Evolutionary conservation across 2,888 invertebrate species (phyloP).

Genomic region (Limenitis camilla): DNA sequence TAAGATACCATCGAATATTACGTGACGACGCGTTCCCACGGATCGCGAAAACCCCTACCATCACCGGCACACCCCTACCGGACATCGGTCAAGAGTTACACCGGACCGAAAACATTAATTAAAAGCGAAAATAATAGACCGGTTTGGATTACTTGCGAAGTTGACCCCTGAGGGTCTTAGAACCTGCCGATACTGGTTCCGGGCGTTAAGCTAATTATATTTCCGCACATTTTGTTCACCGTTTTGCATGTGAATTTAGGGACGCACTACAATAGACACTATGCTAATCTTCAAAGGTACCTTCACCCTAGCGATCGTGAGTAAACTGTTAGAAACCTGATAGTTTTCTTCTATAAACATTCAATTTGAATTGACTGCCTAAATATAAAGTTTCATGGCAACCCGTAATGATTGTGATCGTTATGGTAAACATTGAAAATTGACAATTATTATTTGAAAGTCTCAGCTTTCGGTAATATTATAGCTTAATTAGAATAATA

Average conservation of each 20-base stretch:
- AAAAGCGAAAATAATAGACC: slow-evolving; percentile 56
- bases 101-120: slow-evolving; percentile 66
- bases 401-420: slow-evolving; percentile 31
- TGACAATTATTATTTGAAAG: slow-evolving; percentile 3
- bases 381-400: slow-evolving; percentile 53
- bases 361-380: slow-evolving; percentile 42
- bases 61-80: slow-evolving; percentile 40
- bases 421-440: slow-evolving; percentile 25
- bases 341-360: slow-evolving; percentile 64
- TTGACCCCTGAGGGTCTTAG: slow-evolving; percentile 46
- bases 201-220: slow-evolving; percentile 69
- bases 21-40: slow-evolving; percentile 60
- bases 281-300: slow-evolving; percentile 50
- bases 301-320: slow-evolving; percentile 23
- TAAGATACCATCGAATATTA: slow-evolving; percentile 62
- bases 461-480: not conserved
- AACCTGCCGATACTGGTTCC: slow-evolving; percentile 33
- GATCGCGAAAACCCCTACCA: slow-evolving; percentile 49
- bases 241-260: slow-evolving; percentile 68
- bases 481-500: slow-evolving; percentile 7
- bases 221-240: slow-evolving; percentile 68
- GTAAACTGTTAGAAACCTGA: slow-evolving; percentile 61
- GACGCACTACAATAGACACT: slow-evolving; percentile 52
- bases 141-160: slow-evolving; percentile 49
- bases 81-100: slow-evolving; percentile 63